These are phyloP conservation scores for Samia ricini DNA, from an alignment of 1,140 invertebrate genomes.

Conservation along the genomic window DNA sequence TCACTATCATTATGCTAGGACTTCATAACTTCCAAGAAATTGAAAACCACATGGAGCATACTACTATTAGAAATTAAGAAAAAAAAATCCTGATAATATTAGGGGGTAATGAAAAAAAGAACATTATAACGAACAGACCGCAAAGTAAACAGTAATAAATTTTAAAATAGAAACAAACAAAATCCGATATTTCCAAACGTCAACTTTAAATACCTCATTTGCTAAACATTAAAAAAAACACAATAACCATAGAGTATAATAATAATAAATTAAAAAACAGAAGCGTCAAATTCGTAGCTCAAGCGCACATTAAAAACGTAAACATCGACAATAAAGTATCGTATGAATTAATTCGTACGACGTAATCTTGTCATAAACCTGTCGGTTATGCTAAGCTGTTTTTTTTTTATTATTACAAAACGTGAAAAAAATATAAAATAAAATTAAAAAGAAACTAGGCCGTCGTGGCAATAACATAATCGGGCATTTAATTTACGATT, in stretches of 20 bases:
- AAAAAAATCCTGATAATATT: no score
- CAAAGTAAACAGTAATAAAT: no score
- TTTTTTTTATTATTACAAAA: background rate
- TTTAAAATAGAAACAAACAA: background rate
- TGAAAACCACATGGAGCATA: no score
- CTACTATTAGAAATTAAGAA: no score
- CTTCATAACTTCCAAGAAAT: no score
- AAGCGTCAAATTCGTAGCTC: background rate
- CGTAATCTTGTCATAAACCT: background rate
- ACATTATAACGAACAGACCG: no score
- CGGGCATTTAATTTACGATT: conserved; percentile 34
- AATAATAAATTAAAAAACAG: background rate
- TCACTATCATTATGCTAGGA: no score
- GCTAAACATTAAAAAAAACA: background rate
- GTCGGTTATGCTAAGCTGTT: background rate
- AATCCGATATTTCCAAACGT: background rate
- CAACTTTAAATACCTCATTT: background rate
- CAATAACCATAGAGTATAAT: background rate
- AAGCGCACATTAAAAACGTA: background rate
- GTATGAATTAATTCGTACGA: background rate
- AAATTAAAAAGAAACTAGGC: conserved; percentile 26
- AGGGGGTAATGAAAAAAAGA: no score
- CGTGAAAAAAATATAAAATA: background rate
- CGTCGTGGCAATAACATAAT: conserved; percentile 33
- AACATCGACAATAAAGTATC: background rate